Percentiles rank a stretch among this genome's conserved stretches.
Conservation (phyloP, 2,797 vertebrate genomes). For the Xenopus petersii region DNA sequence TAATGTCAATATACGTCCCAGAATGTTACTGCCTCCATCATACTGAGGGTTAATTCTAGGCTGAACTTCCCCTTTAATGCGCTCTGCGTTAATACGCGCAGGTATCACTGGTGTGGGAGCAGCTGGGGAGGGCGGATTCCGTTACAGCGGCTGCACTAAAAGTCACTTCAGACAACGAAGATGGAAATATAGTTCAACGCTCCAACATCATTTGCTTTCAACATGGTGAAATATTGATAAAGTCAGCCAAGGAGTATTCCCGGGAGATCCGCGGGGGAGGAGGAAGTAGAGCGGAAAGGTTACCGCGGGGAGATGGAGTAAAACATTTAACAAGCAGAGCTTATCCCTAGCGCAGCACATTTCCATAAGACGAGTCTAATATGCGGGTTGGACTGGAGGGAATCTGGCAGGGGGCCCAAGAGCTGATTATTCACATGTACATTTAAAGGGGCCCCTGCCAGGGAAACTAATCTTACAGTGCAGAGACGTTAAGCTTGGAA, state of each 20-base stretch:
- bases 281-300: slow-evolving; percentile 75
- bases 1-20: no score
- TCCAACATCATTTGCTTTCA: slow-evolving; percentile 93
- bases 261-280: slow-evolving; percentile 57
- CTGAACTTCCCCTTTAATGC: no score
- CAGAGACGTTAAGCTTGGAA: no score
- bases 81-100: slow-evolving; percentile 1
- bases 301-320: slow-evolving; percentile 73
- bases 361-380: no score
- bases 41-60: no score
- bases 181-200: slow-evolving; percentile 86
- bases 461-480: no score
- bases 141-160: slow-evolving; percentile 74
- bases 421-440: no score
- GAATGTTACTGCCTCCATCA: no score
- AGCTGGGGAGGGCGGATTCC: slow-evolving; percentile 78
- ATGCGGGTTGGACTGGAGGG: no score
- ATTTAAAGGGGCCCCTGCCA: no score
- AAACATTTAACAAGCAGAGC: slow-evolving; percentile 74
- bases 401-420: no score
- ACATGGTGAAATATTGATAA: slow-evolving; percentile 87
- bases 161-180: slow-evolving; percentile 79
- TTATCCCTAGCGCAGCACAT: slow-evolving; percentile 31
- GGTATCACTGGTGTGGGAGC: slow-evolving; percentile 79
- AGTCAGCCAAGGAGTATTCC: slow-evolving; percentile 70